Evolutionary conservation across 2,797 vertebrate species (phyloP).

Genomic region (Dermochelys coriacea): DNA sequence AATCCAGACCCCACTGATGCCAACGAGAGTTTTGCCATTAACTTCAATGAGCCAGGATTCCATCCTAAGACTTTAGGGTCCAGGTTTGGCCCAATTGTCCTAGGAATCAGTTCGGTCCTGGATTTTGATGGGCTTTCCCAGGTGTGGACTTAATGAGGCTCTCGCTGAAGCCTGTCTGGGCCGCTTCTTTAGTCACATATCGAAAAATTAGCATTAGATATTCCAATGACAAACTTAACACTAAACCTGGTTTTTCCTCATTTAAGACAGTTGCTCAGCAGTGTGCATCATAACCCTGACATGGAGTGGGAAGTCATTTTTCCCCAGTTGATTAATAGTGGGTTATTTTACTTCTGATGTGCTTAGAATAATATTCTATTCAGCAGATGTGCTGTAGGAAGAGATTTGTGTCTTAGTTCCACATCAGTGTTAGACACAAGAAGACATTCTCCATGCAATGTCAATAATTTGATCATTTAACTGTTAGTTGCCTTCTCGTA

Average conservation of each 20-base stretch:
- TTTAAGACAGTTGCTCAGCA: not conserved
- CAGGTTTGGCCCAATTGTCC: not conserved
- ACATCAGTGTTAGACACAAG: not conserved
- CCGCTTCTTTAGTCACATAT: not conserved
- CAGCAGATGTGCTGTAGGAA: conserved; percentile 10
- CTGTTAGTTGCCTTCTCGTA: conserved; percentile 44
- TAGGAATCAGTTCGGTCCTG: not conserved
- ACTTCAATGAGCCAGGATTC: not conserved
- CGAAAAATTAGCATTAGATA: not conserved
- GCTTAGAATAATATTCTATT: conserved; percentile 37
- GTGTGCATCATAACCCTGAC: not conserved
- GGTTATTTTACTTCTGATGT: conserved; percentile 11
- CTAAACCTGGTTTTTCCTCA: not conserved
- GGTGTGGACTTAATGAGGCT: not conserved
- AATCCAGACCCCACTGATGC: rapidly evolving
- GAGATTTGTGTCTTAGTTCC: conserved; percentile 53
- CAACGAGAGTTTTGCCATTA: not conserved
- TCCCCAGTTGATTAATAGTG: not conserved
- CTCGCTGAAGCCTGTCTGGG: not conserved
- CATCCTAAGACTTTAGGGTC: not conserved
- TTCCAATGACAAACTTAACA: not conserved
- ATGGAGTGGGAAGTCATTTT: not conserved
- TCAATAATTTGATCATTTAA: conserved; percentile 21
- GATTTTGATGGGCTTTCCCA: not conserved
- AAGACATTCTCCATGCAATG: conserved; percentile 34